Base-by-base conservation (phyloP, 2,797 vertebrate genomes). In the Macropus fuliginosus region DNA sequence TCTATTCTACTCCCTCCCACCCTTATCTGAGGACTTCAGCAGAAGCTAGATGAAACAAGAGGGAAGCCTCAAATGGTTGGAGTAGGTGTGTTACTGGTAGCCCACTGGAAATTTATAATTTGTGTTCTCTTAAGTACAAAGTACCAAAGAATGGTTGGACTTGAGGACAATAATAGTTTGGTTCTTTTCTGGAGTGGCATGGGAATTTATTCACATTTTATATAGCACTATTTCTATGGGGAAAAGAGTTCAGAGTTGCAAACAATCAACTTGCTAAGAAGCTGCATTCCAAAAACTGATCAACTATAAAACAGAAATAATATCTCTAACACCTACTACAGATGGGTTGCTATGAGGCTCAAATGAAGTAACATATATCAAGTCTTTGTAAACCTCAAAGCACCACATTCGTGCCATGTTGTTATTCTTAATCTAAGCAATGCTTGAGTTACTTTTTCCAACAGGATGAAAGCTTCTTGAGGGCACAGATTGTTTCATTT, bases 21-120 rank as follows among this genome's bases (percentile, higher is more conserved):
- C 1, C 3, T 13, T 34, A 29, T 21, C 50, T 16, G n/a, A 55
- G 34, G 11, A 74, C 16, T 40, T 56, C 21, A 1, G 10, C 1
- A 54, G 18, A 12, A n/a, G 13, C 9, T n/a, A 40, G 18, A 56
- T 40, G n/a, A 28, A 46, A 0, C 1, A 34, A 0, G 31, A 0
- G 57, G 54, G 10, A n/a, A 6, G 18, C 6, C 54, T 56, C 1
- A 55, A 55, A 29, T 52, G 90, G 66, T n/a, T 6, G 92, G n/a
- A 13, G 34, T 3, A 11, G 92, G 34, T 46, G 57, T n/a, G 6
- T 34, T 46, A 91, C 55, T 91, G 31, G 9, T 50, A 59, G 28
- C 18, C 56, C 74, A 95, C 8, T 14, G 55, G 52, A 66, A 46
- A 87, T 34, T 1, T 56, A 21, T 66, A 93, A 91, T 34, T 9